Evolutionary conservation across 1,140 invertebrate genomes (phyloP), one percentile per base, ranked within the genome.

Genomic region (Cydia splendana): DNA sequence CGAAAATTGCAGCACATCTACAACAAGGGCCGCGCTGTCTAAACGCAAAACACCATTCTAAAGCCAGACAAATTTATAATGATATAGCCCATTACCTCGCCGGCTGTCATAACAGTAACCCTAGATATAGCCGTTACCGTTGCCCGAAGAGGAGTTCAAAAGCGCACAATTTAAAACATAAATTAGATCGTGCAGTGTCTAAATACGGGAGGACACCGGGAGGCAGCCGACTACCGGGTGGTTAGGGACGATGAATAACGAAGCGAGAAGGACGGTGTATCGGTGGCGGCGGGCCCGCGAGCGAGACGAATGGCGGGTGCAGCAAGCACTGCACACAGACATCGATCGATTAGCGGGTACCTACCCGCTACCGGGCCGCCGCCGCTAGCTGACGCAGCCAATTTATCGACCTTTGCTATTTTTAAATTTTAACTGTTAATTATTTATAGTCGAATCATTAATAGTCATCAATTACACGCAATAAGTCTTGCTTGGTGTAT

Each of bases 171-270:
- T 90, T 90, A 85, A 88, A 89, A 92, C 86, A 91, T 90, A 89
- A 91, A 91, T 93, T 93, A 91, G 88, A 91, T 91, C 90, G 87
- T 88, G 85, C 87, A 87, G 84, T 88, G 84, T 90, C 88, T 93
- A 91, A 91, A 91, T 91, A 91, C 84, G 85, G 85, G 83, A 86
- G 88, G 87, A 89, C 82, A 88, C 79, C 81, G 88, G 85, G 86
- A 87, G 86, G 88, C 80, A 84, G 80, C 78, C 83, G 85, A 88
- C 89, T 92, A 90, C 91, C 89, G 88, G 89, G 87, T 88, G 88
- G 89, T 91, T 91, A 85, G 86, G 85, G 83, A 87, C 87, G 86
- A 88, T 89, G 87, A 92, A 88, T 90, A 91, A 89, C 85, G 84
- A 87, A 87, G 81, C 73, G 87, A 91, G 78, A 81, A 81, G 87